These are phyloP conservation scores for Caenorhabditis uteleia DNA, from an alignment of 2,888 invertebrate genomes.

Conservation along the genomic window DNA sequence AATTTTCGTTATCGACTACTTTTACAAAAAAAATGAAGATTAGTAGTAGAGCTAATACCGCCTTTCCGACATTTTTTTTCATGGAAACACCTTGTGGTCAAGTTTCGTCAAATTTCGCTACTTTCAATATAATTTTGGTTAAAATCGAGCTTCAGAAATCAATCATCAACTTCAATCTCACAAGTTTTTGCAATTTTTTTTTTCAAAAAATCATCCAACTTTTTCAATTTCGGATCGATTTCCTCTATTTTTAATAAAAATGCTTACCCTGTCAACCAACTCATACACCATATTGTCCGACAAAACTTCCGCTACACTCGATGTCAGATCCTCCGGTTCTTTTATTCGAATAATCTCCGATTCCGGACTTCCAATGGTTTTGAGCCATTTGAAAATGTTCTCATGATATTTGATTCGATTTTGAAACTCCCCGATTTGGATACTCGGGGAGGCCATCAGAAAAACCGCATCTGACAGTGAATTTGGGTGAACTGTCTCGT, in stretches of 20 bases:
- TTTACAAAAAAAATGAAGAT: too few species aligned
- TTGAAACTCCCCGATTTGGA: slow-evolving; percentile 34
- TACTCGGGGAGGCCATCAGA: slow-evolving; percentile 58
- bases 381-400: slow-evolving; percentile 36
- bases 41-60: too few species aligned
- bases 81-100: too few species aligned
- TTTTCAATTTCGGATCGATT: not conserved
- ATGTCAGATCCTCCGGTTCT: not conserved
- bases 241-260: slow-evolving; percentile 7
- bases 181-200: too few species aligned
- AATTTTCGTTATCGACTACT: too few species aligned
- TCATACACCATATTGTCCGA: slow-evolving; percentile 3
- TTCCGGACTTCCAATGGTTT: slow-evolving; percentile 36
- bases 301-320: slow-evolving; percentile 3
- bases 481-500: slow-evolving; percentile 23
- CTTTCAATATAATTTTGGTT: too few species aligned
- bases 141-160: too few species aligned
- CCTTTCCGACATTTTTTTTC: too few species aligned
- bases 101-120: too few species aligned
- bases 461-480: slow-evolving; percentile 51
- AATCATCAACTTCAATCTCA: too few species aligned
- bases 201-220: too few species aligned
- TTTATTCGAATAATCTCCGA: slow-evolving; percentile 27
- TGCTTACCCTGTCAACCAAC: slow-evolving; percentile 4
- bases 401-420: slow-evolving; percentile 3